Evolutionary conservation across 1,140 invertebrate species (phyloP), one percentile per base, ranked within the genome.

Genomic region (Archivesica marissinica): DNA sequence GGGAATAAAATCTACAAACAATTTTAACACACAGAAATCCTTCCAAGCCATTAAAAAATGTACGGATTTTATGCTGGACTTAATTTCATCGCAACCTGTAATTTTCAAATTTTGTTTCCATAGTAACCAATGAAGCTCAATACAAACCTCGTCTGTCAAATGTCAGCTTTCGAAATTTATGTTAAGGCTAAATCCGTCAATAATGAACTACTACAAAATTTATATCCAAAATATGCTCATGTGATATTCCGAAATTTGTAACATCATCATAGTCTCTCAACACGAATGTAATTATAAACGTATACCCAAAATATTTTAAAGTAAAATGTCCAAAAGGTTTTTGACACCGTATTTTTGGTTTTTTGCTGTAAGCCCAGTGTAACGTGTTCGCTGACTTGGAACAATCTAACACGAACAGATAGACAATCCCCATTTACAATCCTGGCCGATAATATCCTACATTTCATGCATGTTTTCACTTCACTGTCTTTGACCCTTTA

Each of bases 161-260:
- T 56, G 74, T 76, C 74, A 76, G 41, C 44, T 56, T 59, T 76
- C 20, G 20, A 76, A 76, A 76, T 76, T 76, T 76, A 76, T 76
- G 74, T 56, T 59, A 7, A 23, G 39, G 39, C n/a, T 20, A 39
- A 52, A 76, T 76, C 50, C 50, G 20, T n/a, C 39, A 76, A 76
- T 76, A 76, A 76, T 25, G 39, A 25, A 41, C 44, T 44, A 7
- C 25, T 23, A 72, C 28, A 50, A 47, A 50, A 72, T 72, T 72
- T 72, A 72, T 72, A 72, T 72, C 68, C 68, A n/a, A 28, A 41
- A 72, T 50, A 47, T 25, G 38, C 4, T 72, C 20, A 44, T 33
- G n/a, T 17, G 39, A 41, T 47, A 72, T 44, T 28, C 30, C 25
- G 13, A 11, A 35, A 1, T 35, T 35, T 33, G 30, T 35, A 64